Conservation (phyloP, 2,888 invertebrate genomes). For the Thereva unica region DNA sequence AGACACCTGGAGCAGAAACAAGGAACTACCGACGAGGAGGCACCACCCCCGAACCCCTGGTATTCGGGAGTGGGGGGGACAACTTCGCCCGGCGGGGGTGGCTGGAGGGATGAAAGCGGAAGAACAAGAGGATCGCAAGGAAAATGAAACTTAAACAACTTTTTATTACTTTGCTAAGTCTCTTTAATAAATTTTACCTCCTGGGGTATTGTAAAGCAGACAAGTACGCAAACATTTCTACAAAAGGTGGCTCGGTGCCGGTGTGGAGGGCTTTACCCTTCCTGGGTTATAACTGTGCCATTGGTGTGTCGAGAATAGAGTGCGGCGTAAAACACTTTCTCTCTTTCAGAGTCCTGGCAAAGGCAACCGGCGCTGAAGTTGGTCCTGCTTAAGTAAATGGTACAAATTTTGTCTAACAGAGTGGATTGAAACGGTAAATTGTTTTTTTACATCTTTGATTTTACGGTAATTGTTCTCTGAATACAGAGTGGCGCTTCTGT, state of each 20-base stretch:
- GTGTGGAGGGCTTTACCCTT: constrained; percentile 32
- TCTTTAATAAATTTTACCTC: constrained; percentile 39
- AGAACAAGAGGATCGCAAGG: constrained; percentile 7
- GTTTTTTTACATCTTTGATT: constrained; percentile 41
- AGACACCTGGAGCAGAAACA: no score
- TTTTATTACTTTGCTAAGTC: constrained; percentile 43
- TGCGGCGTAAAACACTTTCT: constrained; percentile 29
- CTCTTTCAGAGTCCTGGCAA: constrained; percentile 8
- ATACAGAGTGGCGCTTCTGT: not conserved
- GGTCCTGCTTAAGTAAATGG: constrained; percentile 27
- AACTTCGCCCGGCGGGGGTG: no score
- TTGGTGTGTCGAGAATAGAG: constrained; percentile 20
- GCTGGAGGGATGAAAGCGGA: no score
- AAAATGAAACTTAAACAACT: constrained; percentile 42
- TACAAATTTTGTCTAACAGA: constrained; percentile 37
- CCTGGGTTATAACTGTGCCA: constrained; percentile 23
- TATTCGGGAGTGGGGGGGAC: no score
- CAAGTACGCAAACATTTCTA: constrained; percentile 34
- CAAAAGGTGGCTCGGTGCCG: constrained; percentile 31
- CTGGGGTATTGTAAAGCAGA: constrained; percentile 35
- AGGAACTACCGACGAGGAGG: no score
- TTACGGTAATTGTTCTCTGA: constrained; percentile 39
- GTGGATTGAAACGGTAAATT: constrained; percentile 39
- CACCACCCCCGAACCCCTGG: no score
- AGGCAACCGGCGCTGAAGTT: not conserved